Evolutionary conservation across 2,113 vertebrate species (phyloP), one percentile per base, ranked within the genome.

Genomic region (Calcarius ornatus): DNA sequence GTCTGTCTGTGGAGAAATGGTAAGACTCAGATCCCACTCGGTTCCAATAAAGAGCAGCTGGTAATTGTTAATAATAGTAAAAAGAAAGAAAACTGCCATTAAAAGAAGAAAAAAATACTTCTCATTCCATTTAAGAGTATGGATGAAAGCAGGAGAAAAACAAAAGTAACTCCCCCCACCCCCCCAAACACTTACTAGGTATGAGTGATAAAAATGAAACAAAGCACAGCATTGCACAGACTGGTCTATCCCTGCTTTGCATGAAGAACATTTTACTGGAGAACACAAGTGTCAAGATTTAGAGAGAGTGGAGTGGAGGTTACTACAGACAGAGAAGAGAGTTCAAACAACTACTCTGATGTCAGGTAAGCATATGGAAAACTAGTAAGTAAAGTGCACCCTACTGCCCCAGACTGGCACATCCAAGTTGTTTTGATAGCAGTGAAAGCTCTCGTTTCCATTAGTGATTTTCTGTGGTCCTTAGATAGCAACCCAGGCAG

Each of bases 211-310:
- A 80, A 95, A 91, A 92, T 92, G 94, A 98, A 98, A 98, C 98
- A 98, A 98, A 98, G 97, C 98, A 98, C 98, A 98, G 98, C 98
- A 98, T 98, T 97, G 78, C 69, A 85, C 76, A 80, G 38, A 73
- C 56, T 92, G 69, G 86, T 86, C 69, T 95, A 92, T 78, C 66
- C 79, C 68, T 95, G 79, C 51, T 88, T 93, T 84, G 75, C 22
- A 42, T 79, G 42, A 92, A 86, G n/a, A 89, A 63, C 33, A 50
- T 70, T 77, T 96, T 40, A 73, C 90, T 45, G 59, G 77, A 51
- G 64, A 94, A 68, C 6, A 2, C n/a, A 59, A 48, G 30, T 37
- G 60, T 53, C 20, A 47, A 57, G 64, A 38, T 73, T 63, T 78
- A 89, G 72, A 79, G 54, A 71, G 25, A 95, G 76, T 66, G 2